Percentiles rank a stretch among this genome's conserved stretches.
Evolutionary conservation across 2,888 invertebrate species (phyloP).

Genomic region (Schizotus pectinicornis): DNA sequence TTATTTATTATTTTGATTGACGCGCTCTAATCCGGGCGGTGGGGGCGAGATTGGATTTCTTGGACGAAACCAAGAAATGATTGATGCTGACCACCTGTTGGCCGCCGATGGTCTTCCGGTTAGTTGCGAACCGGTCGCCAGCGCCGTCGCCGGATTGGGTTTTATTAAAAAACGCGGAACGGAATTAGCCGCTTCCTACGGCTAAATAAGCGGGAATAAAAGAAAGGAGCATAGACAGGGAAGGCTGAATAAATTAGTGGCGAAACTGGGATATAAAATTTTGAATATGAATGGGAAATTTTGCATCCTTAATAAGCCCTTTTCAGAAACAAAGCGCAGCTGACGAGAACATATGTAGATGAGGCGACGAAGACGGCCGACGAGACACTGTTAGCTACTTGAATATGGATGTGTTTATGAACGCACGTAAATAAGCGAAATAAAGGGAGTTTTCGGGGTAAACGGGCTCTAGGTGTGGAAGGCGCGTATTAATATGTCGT

Average conservation of each 20-base stretch:
- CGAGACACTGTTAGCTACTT: conserved; percentile 30
- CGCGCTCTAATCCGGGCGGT: conserved; percentile 48
- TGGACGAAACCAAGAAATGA: too few species aligned
- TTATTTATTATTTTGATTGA: conserved; percentile 58
- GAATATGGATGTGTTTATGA: conserved; percentile 32
- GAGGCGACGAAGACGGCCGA: conserved; percentile 49
- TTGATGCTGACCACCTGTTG: too few species aligned
- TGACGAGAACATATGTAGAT: conserved; percentile 69
- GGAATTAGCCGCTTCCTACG: conserved; percentile 47
- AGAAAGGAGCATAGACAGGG: conserved; percentile 44
- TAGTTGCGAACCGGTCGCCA: too few species aligned
- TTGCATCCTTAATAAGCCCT: conserved; percentile 84
- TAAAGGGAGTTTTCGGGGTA: background rate
- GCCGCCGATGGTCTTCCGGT: too few species aligned
- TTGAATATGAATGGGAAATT: conserved; percentile 89
- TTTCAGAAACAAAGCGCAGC: conserved; percentile 66
- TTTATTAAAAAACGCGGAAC: conserved; percentile 29
- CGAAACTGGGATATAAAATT: conserved; percentile 83
- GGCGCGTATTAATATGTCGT: conserved; percentile 55
- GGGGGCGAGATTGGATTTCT: background rate
- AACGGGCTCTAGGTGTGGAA: conserved; percentile 46
- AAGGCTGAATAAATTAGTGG: conserved; percentile 78
- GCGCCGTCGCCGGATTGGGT: conserved; percentile 7
- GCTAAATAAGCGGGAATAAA: conserved; percentile 37
- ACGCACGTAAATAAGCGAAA: conserved; percentile 13